Evolutionary conservation across 2,113 vertebrate species (phyloP), one percentile per base, ranked within the genome.

Genomic region (Canis aureus): DNA sequence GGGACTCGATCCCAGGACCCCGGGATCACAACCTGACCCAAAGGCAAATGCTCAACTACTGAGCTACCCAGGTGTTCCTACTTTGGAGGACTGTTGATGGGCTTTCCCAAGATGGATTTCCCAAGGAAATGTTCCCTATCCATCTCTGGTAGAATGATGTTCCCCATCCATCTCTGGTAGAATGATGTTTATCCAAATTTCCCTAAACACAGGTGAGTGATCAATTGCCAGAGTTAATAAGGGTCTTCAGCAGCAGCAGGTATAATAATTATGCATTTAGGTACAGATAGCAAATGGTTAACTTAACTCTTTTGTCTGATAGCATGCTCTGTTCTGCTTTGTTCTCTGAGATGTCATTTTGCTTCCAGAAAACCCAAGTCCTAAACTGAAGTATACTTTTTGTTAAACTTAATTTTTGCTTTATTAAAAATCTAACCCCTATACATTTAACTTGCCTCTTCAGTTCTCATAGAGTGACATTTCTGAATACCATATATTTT

Each of bases 381-480:
- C 55, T 92, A 92, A 76, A 89, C 16, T 57, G 49, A 93, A 49
- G 43, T 57, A 12, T 60, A 55, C 25, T 82, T 94, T 91, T 67
- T n/a, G 38, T 83, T 89, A 93, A 89, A 95, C 29, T 93, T 81
- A 71, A 90, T 55, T 96, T 92, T 95, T 81, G 57, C 85, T 89
- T 91, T 93, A 76, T 55, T 89, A 87, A 80, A 94, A 96, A 80
- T 74, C 23, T 93, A 89, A 83, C n/a, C 5, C 2, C 29, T 80
- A 32, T 43, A 60, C 32, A 8, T 6, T n/a, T 53, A 79, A 32
- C 22, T 49, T 67, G 15, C 15, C 49, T 69, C 49, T 73, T 94
- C 92, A 80, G 0, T n/a, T 92, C 27, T 95, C 62, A 67, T 1
- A 43, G 62, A 76, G 20, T 78, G 7, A 27, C 43, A 87, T 95